phyloP scores from a whole-genome alignment of 2,797 vertebrate genomes.

The Decapterus maruadsi region DNA sequence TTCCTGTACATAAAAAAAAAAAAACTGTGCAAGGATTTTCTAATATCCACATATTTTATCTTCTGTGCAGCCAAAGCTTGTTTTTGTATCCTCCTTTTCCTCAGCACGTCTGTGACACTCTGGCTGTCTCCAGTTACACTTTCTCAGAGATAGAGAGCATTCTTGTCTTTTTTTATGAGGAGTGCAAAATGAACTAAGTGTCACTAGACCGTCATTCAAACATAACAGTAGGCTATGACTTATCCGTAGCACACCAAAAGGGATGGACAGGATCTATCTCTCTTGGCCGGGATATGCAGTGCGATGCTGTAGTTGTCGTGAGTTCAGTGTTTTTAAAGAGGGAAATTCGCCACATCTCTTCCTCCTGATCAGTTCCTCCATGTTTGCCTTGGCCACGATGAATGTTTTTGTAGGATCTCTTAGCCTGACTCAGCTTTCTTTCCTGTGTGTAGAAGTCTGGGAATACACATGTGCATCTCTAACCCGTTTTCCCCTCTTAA shows the following conservation, averaged over 20 bases:
- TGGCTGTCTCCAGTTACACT: not conserved
- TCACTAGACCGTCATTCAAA: not conserved
- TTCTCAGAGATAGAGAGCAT: not conserved
- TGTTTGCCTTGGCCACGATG: slow-evolving; percentile 47
- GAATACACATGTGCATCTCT: not conserved
- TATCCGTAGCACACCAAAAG: not conserved
- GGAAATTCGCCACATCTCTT: slow-evolving; percentile 29
- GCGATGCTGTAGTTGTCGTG: not conserved
- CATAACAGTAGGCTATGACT: not conserved
- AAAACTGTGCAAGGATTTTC: not conserved
- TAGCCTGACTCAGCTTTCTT: slow-evolving; percentile 56
- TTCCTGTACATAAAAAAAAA: not conserved
- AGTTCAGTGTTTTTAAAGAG: slow-evolving; percentile 26
- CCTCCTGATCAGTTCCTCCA: slow-evolving; percentile 16
- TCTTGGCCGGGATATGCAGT: not conserved
- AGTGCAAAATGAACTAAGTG: not conserved
- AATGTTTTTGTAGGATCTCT: slow-evolving; percentile 45
- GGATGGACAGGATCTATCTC: not conserved
- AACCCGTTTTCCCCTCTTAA: not conserved
- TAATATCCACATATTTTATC: not conserved
- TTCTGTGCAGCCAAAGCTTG: not conserved
- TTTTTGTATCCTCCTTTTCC: not conserved
- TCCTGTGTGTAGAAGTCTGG: slow-evolving; percentile 13
- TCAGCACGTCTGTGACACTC: not conserved
- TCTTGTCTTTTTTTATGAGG: not conserved